These are phyloP conservation scores for Tachuris rubrigastra DNA, from an alignment of 2,113 vertebrate species.

Conservation along the genomic window DNA sequence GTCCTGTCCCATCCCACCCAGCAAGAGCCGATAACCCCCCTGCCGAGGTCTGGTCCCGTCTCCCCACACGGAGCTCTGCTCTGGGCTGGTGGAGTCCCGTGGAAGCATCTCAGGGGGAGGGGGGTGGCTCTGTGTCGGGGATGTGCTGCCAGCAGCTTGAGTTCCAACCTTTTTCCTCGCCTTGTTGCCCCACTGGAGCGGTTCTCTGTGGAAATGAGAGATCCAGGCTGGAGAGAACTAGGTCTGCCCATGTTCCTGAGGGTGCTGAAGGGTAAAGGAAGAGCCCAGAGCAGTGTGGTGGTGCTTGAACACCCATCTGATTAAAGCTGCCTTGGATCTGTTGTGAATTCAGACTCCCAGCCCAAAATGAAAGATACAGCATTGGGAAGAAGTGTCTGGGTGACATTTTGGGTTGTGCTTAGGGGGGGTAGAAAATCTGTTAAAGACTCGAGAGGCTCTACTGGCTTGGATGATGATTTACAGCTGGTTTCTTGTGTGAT, in stretches of 20 bases:
- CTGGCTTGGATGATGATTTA: conserved; percentile 31
- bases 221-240: background rate
- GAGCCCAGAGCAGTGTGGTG: background rate
- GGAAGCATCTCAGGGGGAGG: background rate
- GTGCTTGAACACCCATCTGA: background rate
- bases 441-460: background rate
- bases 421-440: background rate
- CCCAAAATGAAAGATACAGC: background rate
- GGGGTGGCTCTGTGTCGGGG: background rate
- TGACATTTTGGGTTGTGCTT: conserved; percentile 32
- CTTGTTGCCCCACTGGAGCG: background rate
- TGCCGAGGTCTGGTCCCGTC: background rate
- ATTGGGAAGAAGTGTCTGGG: background rate
- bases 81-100: accelerated
- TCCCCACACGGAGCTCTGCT: background rate
- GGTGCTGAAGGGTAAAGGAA: background rate
- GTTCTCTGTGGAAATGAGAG: background rate
- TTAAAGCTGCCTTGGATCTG: background rate
- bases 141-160: background rate
- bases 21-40: background rate
- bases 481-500: conserved; percentile 7
- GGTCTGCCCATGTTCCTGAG: background rate
- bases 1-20: background rate
- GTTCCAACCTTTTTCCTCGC: background rate
- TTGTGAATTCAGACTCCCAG: background rate